Evolutionary conservation across 2,797 vertebrate genomes (phyloP).

Genomic region (Myoxocephalus aenaeus): DNA sequence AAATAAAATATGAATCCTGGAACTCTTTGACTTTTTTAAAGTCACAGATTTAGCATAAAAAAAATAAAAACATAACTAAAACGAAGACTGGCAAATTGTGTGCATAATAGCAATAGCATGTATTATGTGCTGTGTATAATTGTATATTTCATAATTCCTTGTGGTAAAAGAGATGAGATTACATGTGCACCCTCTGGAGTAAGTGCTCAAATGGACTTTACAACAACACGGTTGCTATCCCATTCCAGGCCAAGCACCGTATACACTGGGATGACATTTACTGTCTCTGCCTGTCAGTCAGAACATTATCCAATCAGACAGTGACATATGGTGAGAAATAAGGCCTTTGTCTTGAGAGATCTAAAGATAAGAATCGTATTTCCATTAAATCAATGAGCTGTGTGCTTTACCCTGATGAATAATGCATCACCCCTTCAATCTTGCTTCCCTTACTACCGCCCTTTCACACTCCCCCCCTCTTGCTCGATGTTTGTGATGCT

Average conservation of each 20-base stretch:
- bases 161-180: slow-evolving; percentile 19
- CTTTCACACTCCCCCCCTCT: slow-evolving; percentile 35
- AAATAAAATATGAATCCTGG: not conserved
- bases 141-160: slow-evolving; percentile 8
- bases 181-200: slow-evolving; percentile 1
- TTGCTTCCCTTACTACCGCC: slow-evolving; percentile 43
- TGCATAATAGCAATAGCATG: not conserved
- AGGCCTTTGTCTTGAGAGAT: slow-evolving; percentile 79
- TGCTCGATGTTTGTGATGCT: slow-evolving; percentile 60
- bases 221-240: slow-evolving; percentile 34
- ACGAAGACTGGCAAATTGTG: not conserved
- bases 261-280: slow-evolving; percentile 65
- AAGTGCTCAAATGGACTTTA: slow-evolving; percentile 27
- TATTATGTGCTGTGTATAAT: not conserved
- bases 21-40: not conserved
- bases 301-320: slow-evolving; percentile 79
- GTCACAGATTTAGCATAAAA: not conserved
- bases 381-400: slow-evolving; percentile 85
- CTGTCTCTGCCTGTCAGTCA: slow-evolving; percentile 66
- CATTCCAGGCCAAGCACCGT: slow-evolving; percentile 29
- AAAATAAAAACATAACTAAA: not conserved
- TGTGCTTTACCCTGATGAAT: slow-evolving; percentile 79
- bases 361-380: slow-evolving; percentile 84
- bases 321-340: slow-evolving; percentile 81
- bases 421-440: slow-evolving; percentile 73